Base-by-base conservation (phyloP, 2,113 vertebrate species). In the Abramis brama region DNA sequence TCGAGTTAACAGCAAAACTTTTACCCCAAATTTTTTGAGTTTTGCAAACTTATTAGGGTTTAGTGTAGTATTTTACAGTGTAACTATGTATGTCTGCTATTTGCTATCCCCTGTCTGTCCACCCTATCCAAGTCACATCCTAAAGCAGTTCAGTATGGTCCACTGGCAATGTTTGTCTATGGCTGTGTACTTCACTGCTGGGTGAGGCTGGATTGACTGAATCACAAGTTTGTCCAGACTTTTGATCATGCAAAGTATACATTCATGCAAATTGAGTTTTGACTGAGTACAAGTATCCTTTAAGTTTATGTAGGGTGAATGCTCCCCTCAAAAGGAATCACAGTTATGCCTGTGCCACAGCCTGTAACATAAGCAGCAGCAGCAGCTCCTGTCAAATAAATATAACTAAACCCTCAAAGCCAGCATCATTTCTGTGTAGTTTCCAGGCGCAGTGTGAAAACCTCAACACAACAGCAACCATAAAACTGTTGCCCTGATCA, bases 341-440 rank as follows among this genome's bases (percentile, higher is more conserved):
- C 39, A 5, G 75, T 17, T 43, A 75, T 77, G 79, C 66, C 57
- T 36, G 23, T 45, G 19, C 39, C 52, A 47, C 47, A 0, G 55
- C 57, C 43, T 30, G 52, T 60, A 36, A 68, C 8, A 8, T 52
- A 70, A 88, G 83, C 59, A 59, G 71, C 13, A 59, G 71, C 13
- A 78, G 71, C 13, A 73, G 64, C 52, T 71, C 52, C 27, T 85
- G 70, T 83, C 62, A 74, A 84, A 86, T 82, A 71, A 76, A 88
- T 85, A 86, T 83, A 89, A 80, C 78, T 66, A 70, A 76, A 79
- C 39, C 86, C 86, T 64, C 85, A 70, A 50, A 80, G 88, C 55
- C 13, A 60, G 82, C 80, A 74, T 30, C 25, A 1, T 50, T 62
- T 39, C 83, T 85, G 79, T 13, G 75, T 76, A 64, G 39, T 50